Base-by-base conservation (phyloP, 30 jellyfish, hydroid and myxozoan species). In the Nemopilema nomurai region DNA sequence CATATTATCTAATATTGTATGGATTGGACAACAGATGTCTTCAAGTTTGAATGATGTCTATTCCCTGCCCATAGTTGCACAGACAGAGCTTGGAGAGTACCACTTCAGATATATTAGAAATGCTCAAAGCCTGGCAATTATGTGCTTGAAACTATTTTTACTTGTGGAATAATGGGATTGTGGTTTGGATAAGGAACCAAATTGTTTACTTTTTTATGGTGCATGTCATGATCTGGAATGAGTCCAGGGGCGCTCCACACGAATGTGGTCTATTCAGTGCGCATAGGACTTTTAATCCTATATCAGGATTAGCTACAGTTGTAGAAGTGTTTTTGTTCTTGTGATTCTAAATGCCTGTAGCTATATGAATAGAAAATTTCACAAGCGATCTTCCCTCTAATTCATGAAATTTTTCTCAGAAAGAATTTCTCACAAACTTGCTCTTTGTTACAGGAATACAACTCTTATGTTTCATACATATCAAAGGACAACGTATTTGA, bases 401-500 rank as follows among this genome's bases (percentile, higher is more conserved):
- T n/a, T n/a, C n/a, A n/a, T n/a, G n/a, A n/a, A n/a, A n/a, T n/a
- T n/a, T n/a, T n/a, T n/a, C n/a, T n/a, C n/a, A n/a, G n/a, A n/a
- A n/a, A n/a, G n/a, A n/a, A n/a, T n/a, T n/a, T n/a, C n/a, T n/a
- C n/a, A n/a, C n/a, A n/a, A n/a, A n/a, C n/a, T n/a, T n/a, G n/a
- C n/a, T n/a, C n/a, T n/a, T 0, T 21, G 18, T 77, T 71, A 17
- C 82, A 93, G 98, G 91, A 87, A 20, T 93, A 93, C 81, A 83
- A 86, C 73, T 27, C 94, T 27, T 74, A 82, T 71, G 96, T 93
- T 1, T 89, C 97, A 18, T 93, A 93, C 79, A 81, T 93, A 21
- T 87, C 98, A 49, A 93, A 93, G 66, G 98, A 93, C 74, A 51
- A 28, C 33, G 67, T 57, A 8, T 89, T 76, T 83, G 97, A 88